phyloP scores from a whole-genome alignment of 2,797 vertebrate species.

The Ibycter americanus region DNA sequence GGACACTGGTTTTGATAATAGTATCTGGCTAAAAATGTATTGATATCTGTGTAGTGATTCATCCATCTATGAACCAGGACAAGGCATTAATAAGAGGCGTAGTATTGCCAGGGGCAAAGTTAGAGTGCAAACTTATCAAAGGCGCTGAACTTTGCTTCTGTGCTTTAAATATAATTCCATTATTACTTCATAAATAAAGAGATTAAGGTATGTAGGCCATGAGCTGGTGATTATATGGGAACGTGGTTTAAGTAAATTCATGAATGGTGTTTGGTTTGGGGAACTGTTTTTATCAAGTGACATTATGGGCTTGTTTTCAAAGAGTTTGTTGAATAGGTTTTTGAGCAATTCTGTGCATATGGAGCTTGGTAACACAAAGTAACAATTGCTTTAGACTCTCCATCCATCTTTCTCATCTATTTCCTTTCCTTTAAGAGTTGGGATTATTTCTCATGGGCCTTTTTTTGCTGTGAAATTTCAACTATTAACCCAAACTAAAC shows the following conservation, averaged over 20 bases:
- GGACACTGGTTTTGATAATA: conserved; percentile 80
- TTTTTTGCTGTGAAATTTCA: neutral
- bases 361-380: neutral
- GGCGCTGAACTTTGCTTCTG: conserved; percentile 82
- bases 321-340: conserved; percentile 34
- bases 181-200: conserved; percentile 88
- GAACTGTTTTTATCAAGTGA: conserved; percentile 33
- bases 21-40: conserved; percentile 67
- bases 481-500: neutral
- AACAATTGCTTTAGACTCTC: neutral
- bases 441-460: neutral
- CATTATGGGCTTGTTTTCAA: neutral
- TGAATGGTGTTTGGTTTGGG: conserved; percentile 76
- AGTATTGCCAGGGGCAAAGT: conserved; percentile 81
- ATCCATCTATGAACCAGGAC: conserved; percentile 86
- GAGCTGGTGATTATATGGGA: conserved; percentile 55
- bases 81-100: conserved; percentile 84
- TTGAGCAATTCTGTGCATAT: neutral
- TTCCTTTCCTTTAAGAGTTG: neutral
- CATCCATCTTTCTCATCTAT: neutral
- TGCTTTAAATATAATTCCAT: conserved; percentile 86
- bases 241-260: conserved; percentile 66
- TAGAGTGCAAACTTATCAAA: conserved; percentile 80
- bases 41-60: conserved; percentile 72
- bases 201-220: conserved; percentile 68